Conservation (phyloP, 2,797 vertebrate species). For the Tenualosa ilisha region DNA sequence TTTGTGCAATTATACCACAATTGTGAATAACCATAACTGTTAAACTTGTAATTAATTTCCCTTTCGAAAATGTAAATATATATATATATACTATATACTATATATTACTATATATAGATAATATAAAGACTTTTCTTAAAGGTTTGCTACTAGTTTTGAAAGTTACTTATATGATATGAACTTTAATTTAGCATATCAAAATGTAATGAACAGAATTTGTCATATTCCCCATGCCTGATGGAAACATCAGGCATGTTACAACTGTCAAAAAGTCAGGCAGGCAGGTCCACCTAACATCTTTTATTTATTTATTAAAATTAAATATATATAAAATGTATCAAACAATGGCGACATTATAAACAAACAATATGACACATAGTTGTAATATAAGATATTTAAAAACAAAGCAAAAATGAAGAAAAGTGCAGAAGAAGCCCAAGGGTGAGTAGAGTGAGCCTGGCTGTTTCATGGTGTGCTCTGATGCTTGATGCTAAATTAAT, state of each 20-base stretch:
- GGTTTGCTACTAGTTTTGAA: not conserved
- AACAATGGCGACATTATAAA: no score
- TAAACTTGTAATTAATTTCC: not conserved
- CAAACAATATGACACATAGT: no score
- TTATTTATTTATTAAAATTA: no score
- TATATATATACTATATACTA: no score
- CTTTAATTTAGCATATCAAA: not conserved
- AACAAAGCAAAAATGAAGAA: not conserved
- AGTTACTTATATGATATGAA: not conserved
- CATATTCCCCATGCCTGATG: not conserved
- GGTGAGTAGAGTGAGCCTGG: not conserved
- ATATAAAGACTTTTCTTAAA: not conserved
- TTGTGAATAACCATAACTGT: not conserved
- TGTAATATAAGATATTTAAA: not conserved
- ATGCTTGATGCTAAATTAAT: constrained; percentile 27
- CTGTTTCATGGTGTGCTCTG: not conserved
- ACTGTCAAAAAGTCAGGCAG: not conserved
- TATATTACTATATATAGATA: no score
- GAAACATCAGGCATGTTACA: not conserved
- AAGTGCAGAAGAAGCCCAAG: not conserved
- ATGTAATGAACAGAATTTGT: not conserved
- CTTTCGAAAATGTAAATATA: not conserved
- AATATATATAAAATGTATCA: no score
- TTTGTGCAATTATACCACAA: not conserved
- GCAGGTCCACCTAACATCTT: no score